A percentile compares a stretch with the other conserved stretches of the same genome.
These are phyloP conservation scores for Lophochroa leadbeateri DNA, from an alignment of 2,113 vertebrate species.

Conservation along the genomic window DNA sequence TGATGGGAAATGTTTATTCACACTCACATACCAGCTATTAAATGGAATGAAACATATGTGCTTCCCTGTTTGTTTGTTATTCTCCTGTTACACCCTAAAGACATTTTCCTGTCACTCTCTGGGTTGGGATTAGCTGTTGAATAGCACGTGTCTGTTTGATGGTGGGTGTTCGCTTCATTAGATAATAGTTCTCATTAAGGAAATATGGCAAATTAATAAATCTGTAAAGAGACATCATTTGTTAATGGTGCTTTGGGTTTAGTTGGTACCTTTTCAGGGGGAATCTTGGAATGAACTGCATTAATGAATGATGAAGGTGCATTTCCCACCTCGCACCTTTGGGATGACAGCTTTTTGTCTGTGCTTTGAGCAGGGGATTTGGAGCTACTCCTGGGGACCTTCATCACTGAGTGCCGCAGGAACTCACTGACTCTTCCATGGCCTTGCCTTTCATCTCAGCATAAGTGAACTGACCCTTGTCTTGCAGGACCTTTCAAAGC, in stretches of 20 bases:
- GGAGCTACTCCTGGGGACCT: background rate
- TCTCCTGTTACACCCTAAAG: conserved; percentile 19
- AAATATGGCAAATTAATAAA: conserved; percentile 55
- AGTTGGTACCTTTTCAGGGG: background rate
- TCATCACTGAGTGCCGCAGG: background rate
- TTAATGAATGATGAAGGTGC: background rate
- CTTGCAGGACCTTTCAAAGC: background rate
- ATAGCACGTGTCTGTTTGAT: background rate
- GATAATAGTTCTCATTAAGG: conserved; percentile 53
- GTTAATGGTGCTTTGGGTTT: conserved; percentile 15
- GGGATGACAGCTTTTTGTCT: background rate
- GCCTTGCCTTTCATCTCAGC: background rate
- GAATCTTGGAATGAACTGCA: background rate
- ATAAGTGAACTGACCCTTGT: background rate
- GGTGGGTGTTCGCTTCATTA: conserved; percentile 5
- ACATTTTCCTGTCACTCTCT: background rate
- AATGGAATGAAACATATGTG: conserved; percentile 37
- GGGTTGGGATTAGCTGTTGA: background rate
- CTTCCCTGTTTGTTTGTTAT: conserved; percentile 16
- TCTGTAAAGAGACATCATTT: conserved; percentile 5
- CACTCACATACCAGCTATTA: conserved; percentile 24
- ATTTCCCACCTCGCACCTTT: background rate
- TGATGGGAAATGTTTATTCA: conserved; percentile 57
- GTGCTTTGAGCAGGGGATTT: background rate
- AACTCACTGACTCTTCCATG: background rate